These are phyloP conservation scores for Diorhabda carinulata DNA, from an alignment of 1,140 invertebrate species.

Conservation along the genomic window DNA sequence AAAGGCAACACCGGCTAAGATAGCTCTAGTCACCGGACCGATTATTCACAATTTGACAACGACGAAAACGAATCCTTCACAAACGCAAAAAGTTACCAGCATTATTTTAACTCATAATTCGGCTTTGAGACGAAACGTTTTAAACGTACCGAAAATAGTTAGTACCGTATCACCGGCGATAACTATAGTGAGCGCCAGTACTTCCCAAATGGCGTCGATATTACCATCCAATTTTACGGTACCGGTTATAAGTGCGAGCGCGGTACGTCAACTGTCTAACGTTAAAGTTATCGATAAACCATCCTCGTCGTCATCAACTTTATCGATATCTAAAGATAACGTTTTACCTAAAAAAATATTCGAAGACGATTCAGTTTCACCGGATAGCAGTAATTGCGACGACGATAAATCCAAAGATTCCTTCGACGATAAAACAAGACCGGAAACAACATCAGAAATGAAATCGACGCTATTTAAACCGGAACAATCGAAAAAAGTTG, in stretches of 20 bases:
- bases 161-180: slow-evolving; percentile 37
- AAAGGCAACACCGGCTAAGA: slow-evolving; percentile 28
- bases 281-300: slow-evolving; percentile 51
- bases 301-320: slow-evolving; percentile 52
- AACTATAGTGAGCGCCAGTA: slow-evolving; percentile 43
- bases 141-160: slow-evolving; percentile 38
- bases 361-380: slow-evolving; percentile 58
- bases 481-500: slow-evolving; percentile 17
- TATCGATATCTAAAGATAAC: slow-evolving; percentile 54
- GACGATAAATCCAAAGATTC: slow-evolving; percentile 46
- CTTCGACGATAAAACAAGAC: slow-evolving; percentile 41
- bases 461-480: slow-evolving; percentile 14
- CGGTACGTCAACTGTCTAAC: slow-evolving; percentile 44
- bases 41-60: slow-evolving; percentile 24
- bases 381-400: slow-evolving; percentile 52
- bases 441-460: slow-evolving; percentile 24
- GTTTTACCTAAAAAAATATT: slow-evolving; percentile 59
- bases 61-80: slow-evolving; percentile 16
- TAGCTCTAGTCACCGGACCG: slow-evolving; percentile 34
- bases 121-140: slow-evolving; percentile 37
- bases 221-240: slow-evolving; percentile 43
- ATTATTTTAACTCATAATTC: slow-evolving; percentile 40
- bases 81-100: slow-evolving; percentile 33
- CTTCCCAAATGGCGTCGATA: slow-evolving; percentile 43
- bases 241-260: slow-evolving; percentile 45